Conservation (phyloP, 2,797 vertebrate genomes). For the Sandelia bainsii region DNA sequence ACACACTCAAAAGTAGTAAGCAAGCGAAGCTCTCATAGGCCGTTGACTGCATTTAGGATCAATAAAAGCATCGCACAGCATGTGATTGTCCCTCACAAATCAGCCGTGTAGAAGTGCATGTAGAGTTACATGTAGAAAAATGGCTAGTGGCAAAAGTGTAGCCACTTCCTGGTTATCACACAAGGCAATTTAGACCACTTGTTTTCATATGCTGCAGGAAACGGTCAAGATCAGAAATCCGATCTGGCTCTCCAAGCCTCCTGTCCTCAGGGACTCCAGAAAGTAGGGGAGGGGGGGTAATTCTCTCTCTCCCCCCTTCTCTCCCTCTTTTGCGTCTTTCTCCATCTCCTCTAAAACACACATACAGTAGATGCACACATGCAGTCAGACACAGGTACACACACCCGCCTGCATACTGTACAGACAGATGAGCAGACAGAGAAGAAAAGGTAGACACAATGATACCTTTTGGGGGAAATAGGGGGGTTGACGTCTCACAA, state of each 20-base stretch:
- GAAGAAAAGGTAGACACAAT: constrained; percentile 72
- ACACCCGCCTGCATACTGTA: constrained; percentile 29
- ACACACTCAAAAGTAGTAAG: constrained; percentile 51
- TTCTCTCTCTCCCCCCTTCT: constrained; percentile 14
- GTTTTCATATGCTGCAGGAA: constrained; percentile 84
- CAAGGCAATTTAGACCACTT: constrained; percentile 79
- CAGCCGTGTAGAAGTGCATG: constrained; percentile 38
- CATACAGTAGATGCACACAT: constrained; percentile 41
- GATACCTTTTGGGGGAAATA: constrained; percentile 81
- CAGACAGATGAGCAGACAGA: constrained; percentile 37
- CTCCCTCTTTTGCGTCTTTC: constrained; percentile 59
- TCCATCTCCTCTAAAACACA: constrained; percentile 45
- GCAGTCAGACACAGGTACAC: constrained; percentile 54
- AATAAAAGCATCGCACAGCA: constrained; percentile 55
- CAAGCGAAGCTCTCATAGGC: constrained; percentile 37
- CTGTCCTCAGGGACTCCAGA: constrained; percentile 80
- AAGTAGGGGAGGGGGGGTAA: constrained; percentile 65
- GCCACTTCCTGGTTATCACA: constrained; percentile 80
- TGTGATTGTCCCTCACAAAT: constrained; percentile 32
- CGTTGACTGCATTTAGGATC: constrained; percentile 48
- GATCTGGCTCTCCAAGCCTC: constrained; percentile 80
- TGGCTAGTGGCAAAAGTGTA: constrained; percentile 59
- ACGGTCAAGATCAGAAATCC: constrained; percentile 81
- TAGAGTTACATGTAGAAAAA: constrained; percentile 51
- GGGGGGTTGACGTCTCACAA: constrained; percentile 40